Evolutionary conservation across 2,113 vertebrate species (phyloP).

Genomic region (Hyperopisus bebe): DNA sequence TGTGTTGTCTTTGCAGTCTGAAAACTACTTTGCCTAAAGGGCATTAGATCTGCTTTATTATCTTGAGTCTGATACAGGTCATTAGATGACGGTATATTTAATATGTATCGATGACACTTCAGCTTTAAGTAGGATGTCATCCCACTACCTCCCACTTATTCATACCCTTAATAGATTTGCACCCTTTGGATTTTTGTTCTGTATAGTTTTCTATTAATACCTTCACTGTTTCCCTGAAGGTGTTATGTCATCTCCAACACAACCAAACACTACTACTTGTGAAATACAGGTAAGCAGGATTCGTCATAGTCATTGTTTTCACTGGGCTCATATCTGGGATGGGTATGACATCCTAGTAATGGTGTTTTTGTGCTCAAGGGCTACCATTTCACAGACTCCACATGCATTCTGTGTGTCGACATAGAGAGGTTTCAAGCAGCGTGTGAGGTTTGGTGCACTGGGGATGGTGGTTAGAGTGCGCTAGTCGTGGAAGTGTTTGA

Average conservation of each 20-base stretch:
- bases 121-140: background rate
- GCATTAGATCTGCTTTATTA: background rate
- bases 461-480: background rate
- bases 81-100: background rate
- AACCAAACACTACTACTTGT: background rate
- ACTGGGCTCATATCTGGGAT: background rate
- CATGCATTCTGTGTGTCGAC: background rate
- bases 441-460: background rate
- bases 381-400: background rate
- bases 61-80: background rate
- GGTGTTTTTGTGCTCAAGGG: background rate
- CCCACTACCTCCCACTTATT: background rate
- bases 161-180: background rate
- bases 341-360: background rate
- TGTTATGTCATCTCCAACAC: background rate
- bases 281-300: background rate
- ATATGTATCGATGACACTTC: background rate
- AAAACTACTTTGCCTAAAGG: background rate
- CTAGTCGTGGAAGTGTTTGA: background rate
- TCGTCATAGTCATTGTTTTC: background rate
- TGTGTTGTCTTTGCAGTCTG: background rate
- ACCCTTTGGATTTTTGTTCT: background rate
- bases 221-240: background rate
- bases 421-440: background rate
- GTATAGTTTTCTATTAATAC: slow-evolving; percentile 11